These are phyloP conservation scores for Odontomachus brunneus DNA, from an alignment of 1,140 invertebrate genomes.

Conservation along the genomic window DNA sequence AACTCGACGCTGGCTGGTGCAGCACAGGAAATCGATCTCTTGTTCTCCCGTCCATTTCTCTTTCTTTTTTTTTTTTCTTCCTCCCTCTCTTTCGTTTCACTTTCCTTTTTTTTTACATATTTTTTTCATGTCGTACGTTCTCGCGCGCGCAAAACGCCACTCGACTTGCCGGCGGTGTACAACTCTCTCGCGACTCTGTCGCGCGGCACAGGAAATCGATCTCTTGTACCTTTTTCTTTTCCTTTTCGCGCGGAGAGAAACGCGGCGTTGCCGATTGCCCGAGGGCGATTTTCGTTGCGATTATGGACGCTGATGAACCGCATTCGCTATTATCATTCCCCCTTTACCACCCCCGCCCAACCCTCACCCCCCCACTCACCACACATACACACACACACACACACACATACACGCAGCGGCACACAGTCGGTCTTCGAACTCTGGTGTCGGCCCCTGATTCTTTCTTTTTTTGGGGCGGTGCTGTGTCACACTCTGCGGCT, in stretches of 20 bases:
- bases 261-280: slow-evolving; percentile 38
- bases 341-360: no score
- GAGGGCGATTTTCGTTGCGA: slow-evolving; percentile 23
- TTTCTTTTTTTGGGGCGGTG: slow-evolving; percentile 25
- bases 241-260: slow-evolving; percentile 27
- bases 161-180: slow-evolving; percentile 40
- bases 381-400: not conserved
- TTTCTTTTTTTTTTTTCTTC: not conserved
- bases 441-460: slow-evolving; percentile 25
- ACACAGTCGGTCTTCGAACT: slow-evolving; percentile 54
- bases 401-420: slow-evolving; percentile 13
- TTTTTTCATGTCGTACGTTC: slow-evolving; percentile 14
- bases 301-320: slow-evolving; percentile 37
- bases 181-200: slow-evolving; percentile 3
- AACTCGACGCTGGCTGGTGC: slow-evolving; percentile 52
- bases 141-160: slow-evolving; percentile 16
- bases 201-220: slow-evolving; percentile 55
- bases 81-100: not conserved
- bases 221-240: slow-evolving; percentile 22
- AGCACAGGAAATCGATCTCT: slow-evolving; percentile 61
- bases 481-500: slow-evolving; percentile 58
- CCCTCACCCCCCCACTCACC: no score
- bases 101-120: not conserved
- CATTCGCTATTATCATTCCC: slow-evolving; percentile 48
- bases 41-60: slow-evolving; percentile 16